These are phyloP conservation scores for Pterocles gutturalis DNA, from an alignment of 2,113 vertebrate genomes.

Conservation along the genomic window DNA sequence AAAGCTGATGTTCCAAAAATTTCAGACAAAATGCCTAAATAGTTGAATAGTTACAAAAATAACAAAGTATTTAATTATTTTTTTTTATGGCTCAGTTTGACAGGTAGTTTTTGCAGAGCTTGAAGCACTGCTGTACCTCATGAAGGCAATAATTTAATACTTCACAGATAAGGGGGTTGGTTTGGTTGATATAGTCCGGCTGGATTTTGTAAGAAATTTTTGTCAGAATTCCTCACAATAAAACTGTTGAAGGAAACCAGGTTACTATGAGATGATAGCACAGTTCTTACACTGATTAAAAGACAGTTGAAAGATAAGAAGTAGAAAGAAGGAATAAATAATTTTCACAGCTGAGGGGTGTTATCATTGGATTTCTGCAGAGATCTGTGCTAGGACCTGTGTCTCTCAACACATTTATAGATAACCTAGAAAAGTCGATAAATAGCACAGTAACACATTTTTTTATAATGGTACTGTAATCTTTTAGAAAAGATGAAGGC, in stretches of 20 bases:
- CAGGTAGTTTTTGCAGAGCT: not conserved
- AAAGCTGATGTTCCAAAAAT: not conserved
- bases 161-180: not conserved
- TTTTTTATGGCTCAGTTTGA: not conserved
- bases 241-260: not conserved
- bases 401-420: not conserved
- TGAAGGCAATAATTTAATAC: not conserved
- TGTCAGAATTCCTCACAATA: not conserved
- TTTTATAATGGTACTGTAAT: not conserved
- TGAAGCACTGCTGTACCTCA: not conserved
- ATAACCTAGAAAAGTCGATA: not conserved
- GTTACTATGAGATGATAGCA: not conserved
- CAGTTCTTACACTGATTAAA: not conserved
- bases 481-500: not conserved
- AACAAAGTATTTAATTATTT: not conserved
- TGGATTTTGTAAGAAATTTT: not conserved
- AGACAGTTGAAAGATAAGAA: not conserved
- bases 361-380: not conserved
- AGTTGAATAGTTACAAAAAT: not conserved
- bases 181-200: fast-evolving
- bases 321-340: not conserved
- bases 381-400: not conserved
- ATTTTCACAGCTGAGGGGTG: not conserved
- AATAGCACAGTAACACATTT: not conserved
- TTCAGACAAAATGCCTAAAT: not conserved